Evolutionary conservation across 1,140 invertebrate genomes (phyloP), one percentile per base, ranked within the genome.

Genomic region (Conopomorpha cramerella): DNA sequence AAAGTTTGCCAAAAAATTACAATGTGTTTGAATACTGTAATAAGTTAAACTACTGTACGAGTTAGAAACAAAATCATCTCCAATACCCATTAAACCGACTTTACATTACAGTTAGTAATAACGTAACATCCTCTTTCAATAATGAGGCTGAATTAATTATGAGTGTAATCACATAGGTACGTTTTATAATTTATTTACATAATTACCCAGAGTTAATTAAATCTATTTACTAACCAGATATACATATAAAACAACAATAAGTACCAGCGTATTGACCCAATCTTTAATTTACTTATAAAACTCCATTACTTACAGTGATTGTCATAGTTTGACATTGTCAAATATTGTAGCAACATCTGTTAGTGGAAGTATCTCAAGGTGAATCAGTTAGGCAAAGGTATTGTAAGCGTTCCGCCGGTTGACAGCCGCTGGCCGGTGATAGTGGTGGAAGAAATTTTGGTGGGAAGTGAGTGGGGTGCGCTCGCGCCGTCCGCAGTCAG

Each of bases 401-500:
- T 10, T 23, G 10, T 23, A 23, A 6, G 4, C 10, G 19, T 23
- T 10, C 27, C 10, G 16, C 19, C 55, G 38, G 23, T 51, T 43
- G 41, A 46, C 33, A 19, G 39, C 36, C 45, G 36, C 52, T n/a
- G n/a, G 48, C 52, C 46, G 32, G 36, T 35, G 29, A 31, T 34
- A 41, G 49, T 53, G 63, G 68, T 73, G 65, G 68, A 62, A 70
- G 62, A 64, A 64, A 55, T 66, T 64, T 67, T 60, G 59, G 65
- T 66, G 56, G 61, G 61, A 59, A 65, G 61, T 58, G 51, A 73
- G 68, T 73, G 64, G 68, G 68, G 68, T 73, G 68, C 68, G 68
- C 64, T 29, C 43, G 65, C 68, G 68, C 62, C 43, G 52, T 62
- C n/a, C n/a, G n/a, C n/a, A n/a, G 68, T 70, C 57, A 46, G 53